phyloP scores from a whole-genome alignment of 2,797 vertebrate genomes.

The Aselliscus stoliczkanus region DNA sequence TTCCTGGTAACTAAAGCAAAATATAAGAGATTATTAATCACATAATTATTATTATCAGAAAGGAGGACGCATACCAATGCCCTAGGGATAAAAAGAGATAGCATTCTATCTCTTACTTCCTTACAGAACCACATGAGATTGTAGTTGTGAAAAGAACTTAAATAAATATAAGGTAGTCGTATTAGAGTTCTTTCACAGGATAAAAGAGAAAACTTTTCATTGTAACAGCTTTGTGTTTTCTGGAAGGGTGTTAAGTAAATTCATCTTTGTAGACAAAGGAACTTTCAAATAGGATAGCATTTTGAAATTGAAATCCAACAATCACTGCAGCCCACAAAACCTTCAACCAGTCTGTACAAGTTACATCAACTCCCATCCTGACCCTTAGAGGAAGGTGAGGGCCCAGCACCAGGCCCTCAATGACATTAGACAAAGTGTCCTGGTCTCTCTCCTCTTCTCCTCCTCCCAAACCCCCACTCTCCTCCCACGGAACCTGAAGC shows the following conservation, averaged over 20 bases:
- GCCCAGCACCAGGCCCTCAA: neutral
- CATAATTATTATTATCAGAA: neutral
- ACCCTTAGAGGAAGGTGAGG: neutral
- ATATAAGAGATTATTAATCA: neutral
- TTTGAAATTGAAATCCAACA: neutral
- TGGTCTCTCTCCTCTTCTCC: neutral
- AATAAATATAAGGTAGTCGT: neutral
- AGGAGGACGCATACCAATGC: neutral
- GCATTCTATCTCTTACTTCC: neutral
- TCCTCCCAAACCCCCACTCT: neutral
- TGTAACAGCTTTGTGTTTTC: neutral
- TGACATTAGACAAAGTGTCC: neutral
- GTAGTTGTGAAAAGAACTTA: neutral
- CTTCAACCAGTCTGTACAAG: neutral
- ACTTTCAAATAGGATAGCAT: neutral
- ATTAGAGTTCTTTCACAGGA: neutral
- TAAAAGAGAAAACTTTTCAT: neutral
- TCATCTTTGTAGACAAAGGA: neutral
- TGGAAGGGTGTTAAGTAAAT: slow-evolving; percentile 11
- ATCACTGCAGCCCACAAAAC: neutral
- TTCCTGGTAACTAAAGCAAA: neutral
- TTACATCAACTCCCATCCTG: neutral
- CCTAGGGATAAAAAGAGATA: neutral
- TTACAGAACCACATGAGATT: neutral
- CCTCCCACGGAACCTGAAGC: neutral